Evolutionary conservation across 2,888 invertebrate species (phyloP), one percentile per base, ranked within the genome.

Genomic region (Mellilla xanthometata): DNA sequence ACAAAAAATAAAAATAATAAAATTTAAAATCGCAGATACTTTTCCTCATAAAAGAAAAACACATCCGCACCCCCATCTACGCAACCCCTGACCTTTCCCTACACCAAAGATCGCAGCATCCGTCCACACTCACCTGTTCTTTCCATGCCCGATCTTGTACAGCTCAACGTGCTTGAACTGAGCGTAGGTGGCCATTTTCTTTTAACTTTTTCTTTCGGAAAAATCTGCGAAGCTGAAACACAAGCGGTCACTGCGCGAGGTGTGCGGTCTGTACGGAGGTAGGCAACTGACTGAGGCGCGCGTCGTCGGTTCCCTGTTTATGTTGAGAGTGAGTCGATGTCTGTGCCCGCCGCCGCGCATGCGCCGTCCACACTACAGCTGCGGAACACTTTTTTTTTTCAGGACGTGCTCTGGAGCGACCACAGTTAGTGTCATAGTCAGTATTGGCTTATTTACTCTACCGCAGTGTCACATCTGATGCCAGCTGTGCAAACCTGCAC

Each of bases 161-260:
- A 97, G 94, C 91, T 97, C 97, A 86, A 97, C 94, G 91, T 97
- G 96, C 91, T 96, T 95, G 92, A 96, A 97, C 65, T 96, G 94
- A 79, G 96, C 96, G 92, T 96, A 97, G 80, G 96, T 95, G 82
- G 96, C 96, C 96, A 97, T 96, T 72, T 70, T 73, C 48, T 55
- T 59, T 55, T 58, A 51, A 54, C 54, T 60, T 65, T 62, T 65
- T 66, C 67, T 68, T 68, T 44, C 32, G 49, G 43, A 48, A 52
- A 47, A 44, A 6, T 4, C 19, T 19, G 24, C n/a, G 34, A 49
- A 48, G 64, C 76, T 68, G 69, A 68, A 70, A 67, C 65, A n/a
- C n/a, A n/a, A 23, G 67, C 56, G 62, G 64, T 60, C 78, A 78
- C 75, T 76, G 72, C 71, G 69, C 72, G 73, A 54, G 44, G 58